phyloP scores from a whole-genome alignment of 2,797 vertebrate species.

The Todus mexicanus region DNA sequence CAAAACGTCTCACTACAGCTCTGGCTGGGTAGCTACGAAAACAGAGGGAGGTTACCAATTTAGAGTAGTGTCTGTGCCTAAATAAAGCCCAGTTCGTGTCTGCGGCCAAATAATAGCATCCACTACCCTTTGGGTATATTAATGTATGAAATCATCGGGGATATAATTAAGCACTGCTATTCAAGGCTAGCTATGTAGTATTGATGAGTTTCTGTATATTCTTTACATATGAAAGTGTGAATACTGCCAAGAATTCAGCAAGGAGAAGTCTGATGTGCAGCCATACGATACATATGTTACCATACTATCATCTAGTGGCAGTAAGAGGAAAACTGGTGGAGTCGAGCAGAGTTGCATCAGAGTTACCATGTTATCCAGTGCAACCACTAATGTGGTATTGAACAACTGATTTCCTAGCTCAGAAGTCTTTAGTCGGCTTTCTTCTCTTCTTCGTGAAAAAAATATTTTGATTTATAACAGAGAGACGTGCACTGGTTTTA shows the following conservation, averaged over 20 bases:
- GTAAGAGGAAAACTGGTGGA: background rate
- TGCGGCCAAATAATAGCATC: background rate
- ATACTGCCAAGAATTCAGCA: background rate
- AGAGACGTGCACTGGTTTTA: background rate
- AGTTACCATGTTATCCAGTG: background rate
- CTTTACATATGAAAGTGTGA: background rate
- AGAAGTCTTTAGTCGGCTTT: background rate
- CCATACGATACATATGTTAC: background rate
- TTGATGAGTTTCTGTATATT: background rate
- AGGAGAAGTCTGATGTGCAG: background rate
- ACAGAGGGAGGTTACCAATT: background rate
- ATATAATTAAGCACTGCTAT: slow-evolving; percentile 11
- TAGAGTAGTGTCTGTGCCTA: background rate
- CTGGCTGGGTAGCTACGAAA: background rate
- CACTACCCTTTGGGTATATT: background rate
- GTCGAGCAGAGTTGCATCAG: background rate
- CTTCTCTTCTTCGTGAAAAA: background rate
- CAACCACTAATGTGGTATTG: background rate
- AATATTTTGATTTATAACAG: background rate
- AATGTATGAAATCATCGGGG: background rate
- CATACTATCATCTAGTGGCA: slow-evolving; percentile 54
- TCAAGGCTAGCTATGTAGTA: slow-evolving; percentile 15
- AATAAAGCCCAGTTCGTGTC: background rate
- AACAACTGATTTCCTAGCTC: background rate
- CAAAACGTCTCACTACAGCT: background rate